Evolutionary conservation across 2,888 invertebrate species (phyloP), one percentile per base, ranked within the genome.

Genomic region (Polylopha cassiicola): DNA sequence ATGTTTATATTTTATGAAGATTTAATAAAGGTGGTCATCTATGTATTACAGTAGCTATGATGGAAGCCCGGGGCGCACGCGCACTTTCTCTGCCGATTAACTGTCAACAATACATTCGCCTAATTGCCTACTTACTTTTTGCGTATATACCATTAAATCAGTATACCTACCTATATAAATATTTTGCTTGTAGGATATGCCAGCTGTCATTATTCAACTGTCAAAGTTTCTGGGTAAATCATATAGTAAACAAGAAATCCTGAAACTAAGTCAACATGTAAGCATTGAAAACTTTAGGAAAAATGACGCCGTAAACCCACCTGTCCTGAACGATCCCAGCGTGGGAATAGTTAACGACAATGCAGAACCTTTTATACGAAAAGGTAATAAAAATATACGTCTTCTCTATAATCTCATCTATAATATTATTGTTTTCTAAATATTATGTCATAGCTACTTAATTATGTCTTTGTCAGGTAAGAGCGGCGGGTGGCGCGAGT

Each of bases 1-100:
- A 66, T 91, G 0, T 91, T 91, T 47, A 63, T 92, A 27, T 89
- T 89, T 57, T 93, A 92, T 55, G 92, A 92, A 67, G 89, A 92
- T 45, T 87, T 92, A 84, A 77, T 86, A 43, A 73, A 74, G 57
- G 32, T 43, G 24, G 89, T n/a, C n/a, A n/a, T n/a, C n/a, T n/a
- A n/a, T n/a, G n/a, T n/a, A n/a, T n/a, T n/a, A n/a, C n/a, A n/a
- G n/a, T n/a, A n/a, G n/a, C n/a, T n/a, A n/a, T n/a, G n/a, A n/a
- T n/a, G n/a, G n/a, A n/a, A n/a, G n/a, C n/a, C n/a, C n/a, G n/a
- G n/a, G n/a, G n/a, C n/a, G n/a, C n/a, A n/a, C n/a, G n/a, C n/a
- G n/a, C n/a, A n/a, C n/a, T n/a, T n/a, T n/a, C n/a, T n/a, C n/a
- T n/a, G n/a, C n/a, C n/a, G n/a, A n/a, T n/a, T n/a, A n/a, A n/a